Percentiles rank a stretch among this genome's conserved stretches.
Evolutionary conservation across 2,888 invertebrate genomes (phyloP).

Genomic region (Troides oblongomaculatus): DNA sequence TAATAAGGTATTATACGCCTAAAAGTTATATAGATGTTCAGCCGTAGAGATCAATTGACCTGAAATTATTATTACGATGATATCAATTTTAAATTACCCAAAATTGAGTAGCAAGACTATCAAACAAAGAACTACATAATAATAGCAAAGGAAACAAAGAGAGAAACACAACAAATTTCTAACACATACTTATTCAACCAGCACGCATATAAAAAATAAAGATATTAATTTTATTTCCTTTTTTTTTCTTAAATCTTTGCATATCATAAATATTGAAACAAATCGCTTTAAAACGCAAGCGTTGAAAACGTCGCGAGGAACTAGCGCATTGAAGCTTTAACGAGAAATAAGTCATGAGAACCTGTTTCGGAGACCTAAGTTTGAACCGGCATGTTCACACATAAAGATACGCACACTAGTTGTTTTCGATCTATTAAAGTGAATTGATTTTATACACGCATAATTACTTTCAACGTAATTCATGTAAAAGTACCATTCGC

Average conservation of each 20-base stretch:
- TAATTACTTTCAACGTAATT: background rate
- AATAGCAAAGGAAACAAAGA: too few relatives aligned
- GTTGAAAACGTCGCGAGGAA: constrained; percentile 24
- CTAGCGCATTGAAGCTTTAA: constrained; percentile 24
- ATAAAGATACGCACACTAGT: constrained; percentile 24
- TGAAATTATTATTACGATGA: too few relatives aligned
- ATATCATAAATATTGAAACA: background rate
- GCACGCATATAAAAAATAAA: too few relatives aligned
- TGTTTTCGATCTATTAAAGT: constrained; percentile 18
- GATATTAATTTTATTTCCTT: background rate
- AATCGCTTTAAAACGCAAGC: constrained; percentile 19
- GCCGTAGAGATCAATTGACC: too few relatives aligned
- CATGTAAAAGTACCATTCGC: background rate
- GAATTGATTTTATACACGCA: constrained; percentile 7
- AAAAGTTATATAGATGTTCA: too few relatives aligned
- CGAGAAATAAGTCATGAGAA: constrained; percentile 27
- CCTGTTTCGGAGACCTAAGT: constrained; percentile 27
- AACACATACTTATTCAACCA: too few relatives aligned
- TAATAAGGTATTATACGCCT: too few relatives aligned
- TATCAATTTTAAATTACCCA: too few relatives aligned
- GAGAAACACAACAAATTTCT: too few relatives aligned
- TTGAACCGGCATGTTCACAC: constrained; percentile 25
- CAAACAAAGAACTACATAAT: too few relatives aligned
- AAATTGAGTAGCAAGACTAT: too few relatives aligned
- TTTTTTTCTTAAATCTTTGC: background rate